Evolutionary conservation across 1,140 invertebrate genomes (phyloP), one percentile per base, ranked within the genome.

Genomic region (Drosophila suzukii): DNA sequence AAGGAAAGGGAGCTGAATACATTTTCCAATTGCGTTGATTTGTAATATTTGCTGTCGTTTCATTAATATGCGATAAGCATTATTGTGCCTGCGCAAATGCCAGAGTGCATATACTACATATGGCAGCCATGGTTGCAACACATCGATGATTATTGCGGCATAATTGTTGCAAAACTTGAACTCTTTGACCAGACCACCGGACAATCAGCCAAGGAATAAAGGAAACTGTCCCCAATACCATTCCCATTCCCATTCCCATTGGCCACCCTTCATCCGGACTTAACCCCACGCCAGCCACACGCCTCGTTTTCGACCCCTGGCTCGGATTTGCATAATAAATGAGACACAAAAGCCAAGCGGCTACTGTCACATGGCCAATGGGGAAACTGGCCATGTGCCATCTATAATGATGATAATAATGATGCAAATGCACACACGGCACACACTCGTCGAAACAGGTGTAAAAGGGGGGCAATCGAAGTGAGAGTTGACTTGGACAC

Each of bases 391-490:
- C 63, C 75, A 78, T 82, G 83, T 76, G 67, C 79, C 83, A 88
- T 76, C 83, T 82, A 86, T 86, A 88, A 86, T 86, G 83, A 86
- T 73, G 75, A 86, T 88, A 86, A 86, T 86, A 86, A 86, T 86
- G 83, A 79, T 73, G 79, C 79, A 82, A 63, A 71, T 46, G 68
- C 54, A 75, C 56, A 68, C 58, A 62, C 49, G 1, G 3, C 46
- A 59, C 41, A 63, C 39, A 59, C 49, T 39, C 27, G 8, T 6
- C 41, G 54, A 36, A 56, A 56, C 75, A 85, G 81, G 81, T 81
- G 73, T 61, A 83, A 80, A 32, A 47, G 68, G 61, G 67, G 38
- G 39, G 43, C 39, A 54, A 61, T 55, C 36, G 56, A 51, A 43
- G 53, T 49, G 47, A 61, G 75, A 73, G 59, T 72, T 78, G 51